Conservation (phyloP, 2,113 vertebrate species). For the Apteryx mantelli region DNA sequence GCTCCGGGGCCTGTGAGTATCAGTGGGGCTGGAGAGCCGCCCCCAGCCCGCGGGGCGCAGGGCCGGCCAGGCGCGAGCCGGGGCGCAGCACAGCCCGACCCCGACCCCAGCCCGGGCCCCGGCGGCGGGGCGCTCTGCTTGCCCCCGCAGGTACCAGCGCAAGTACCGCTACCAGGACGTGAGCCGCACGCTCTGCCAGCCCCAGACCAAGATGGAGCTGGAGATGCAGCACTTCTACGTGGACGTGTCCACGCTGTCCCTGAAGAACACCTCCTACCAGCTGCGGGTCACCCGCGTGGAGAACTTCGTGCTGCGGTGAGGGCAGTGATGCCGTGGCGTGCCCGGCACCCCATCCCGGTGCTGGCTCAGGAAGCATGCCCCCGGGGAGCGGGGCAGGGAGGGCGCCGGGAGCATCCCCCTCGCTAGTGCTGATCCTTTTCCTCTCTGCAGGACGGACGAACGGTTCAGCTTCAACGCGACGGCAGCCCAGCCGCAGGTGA, state of each 20-base stretch:
- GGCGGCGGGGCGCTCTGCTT: neutral
- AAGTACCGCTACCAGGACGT: conserved; percentile 95
- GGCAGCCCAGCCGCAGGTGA: conserved; percentile 95
- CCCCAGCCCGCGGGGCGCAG: no score
- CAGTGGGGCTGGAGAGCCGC: no score
- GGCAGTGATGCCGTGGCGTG: neutral
- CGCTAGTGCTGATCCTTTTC: accelerated
- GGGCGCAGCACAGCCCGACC: neutral
- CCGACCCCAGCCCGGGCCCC: neutral
- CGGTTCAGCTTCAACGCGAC: conserved; percentile 94
- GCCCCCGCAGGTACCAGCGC: conserved; percentile 85
- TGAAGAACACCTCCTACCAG: conserved; percentile 83
- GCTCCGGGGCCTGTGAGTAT: conserved; percentile 94
- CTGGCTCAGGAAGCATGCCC: neutral
- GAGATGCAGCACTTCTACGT: conserved; percentile 94
- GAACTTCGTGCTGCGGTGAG: conserved; percentile 91
- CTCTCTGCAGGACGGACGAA: conserved; percentile 82
- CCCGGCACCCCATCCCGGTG: no score
- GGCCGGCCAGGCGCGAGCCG: no score
- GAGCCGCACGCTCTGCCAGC: conserved; percentile 93
- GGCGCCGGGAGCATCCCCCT: neutral
- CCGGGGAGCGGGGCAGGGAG: neutral
- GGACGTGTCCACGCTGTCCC: conserved; percentile 92
- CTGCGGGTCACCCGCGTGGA: conserved; percentile 90
- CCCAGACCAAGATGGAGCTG: conserved; percentile 81